These are phyloP conservation scores for Stigmatopora argus DNA, from an alignment of 2,113 vertebrate genomes.

Conservation along the genomic window DNA sequence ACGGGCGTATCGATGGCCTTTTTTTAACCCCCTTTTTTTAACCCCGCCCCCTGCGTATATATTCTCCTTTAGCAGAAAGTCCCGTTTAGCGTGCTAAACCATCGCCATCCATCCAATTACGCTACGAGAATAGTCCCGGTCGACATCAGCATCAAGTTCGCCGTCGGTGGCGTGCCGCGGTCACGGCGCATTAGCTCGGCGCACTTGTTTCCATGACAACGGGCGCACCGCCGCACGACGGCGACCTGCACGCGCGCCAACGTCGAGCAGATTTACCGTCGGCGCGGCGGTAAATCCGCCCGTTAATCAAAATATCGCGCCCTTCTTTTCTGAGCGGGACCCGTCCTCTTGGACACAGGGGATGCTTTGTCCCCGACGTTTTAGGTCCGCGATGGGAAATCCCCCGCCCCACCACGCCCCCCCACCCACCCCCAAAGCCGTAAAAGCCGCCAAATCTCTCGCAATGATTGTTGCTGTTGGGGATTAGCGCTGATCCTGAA, in stretches of 20 bases:
- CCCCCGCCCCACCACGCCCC: constrained; percentile 8
- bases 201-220: constrained; percentile 71
- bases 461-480: constrained; percentile 35
- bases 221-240: constrained; percentile 32
- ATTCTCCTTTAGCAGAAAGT: too few relatives aligned
- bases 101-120: background rate
- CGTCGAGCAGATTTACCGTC: background rate
- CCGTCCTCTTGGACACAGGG: background rate
- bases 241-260: constrained; percentile 27
- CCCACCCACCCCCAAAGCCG: too few relatives aligned
- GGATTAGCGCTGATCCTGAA: constrained; percentile 24
- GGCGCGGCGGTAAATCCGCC: background rate
- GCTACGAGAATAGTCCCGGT: background rate
- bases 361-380: constrained; percentile 13
- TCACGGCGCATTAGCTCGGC: constrained; percentile 46
- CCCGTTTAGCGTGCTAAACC: background rate
- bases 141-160: constrained; percentile 14
- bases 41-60: too few relatives aligned
- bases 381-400: constrained; percentile 14
- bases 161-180: constrained; percentile 23
- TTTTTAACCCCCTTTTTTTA: too few relatives aligned
- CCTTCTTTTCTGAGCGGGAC: too few relatives aligned
- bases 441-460: constrained; percentile 45
- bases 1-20: too few relatives aligned
- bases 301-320: constrained; percentile 3